A percentile compares a stretch with the other conserved stretches of the same genome.
These are phyloP conservation scores for Drosophila formosana DNA, from an alignment of 2,888 invertebrate genomes.

Conservation along the genomic window DNA sequence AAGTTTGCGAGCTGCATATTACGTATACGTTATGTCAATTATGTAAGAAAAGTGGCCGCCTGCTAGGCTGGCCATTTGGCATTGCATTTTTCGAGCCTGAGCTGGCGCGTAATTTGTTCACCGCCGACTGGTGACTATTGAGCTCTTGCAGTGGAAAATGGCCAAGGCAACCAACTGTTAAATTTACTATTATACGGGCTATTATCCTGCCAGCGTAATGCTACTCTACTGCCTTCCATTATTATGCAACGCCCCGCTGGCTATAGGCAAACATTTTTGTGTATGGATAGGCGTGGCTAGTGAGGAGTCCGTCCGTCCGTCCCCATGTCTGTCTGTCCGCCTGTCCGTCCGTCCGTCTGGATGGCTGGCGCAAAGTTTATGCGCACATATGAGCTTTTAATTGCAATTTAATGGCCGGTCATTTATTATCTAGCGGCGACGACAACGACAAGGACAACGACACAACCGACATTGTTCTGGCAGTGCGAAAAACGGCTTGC, in stretches of 20 bases:
- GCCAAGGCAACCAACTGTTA: constrained; percentile 72
- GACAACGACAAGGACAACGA: constrained; percentile 51
- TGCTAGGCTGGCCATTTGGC: constrained; percentile 44
- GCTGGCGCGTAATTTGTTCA: constrained; percentile 77
- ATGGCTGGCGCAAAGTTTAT: constrained; percentile 71
- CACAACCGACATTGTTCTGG: constrained; percentile 62
- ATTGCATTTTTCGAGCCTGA: constrained; percentile 43
- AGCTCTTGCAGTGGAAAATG: constrained; percentile 47
- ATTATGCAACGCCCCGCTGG: constrained; percentile 61
- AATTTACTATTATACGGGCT: constrained; percentile 80
- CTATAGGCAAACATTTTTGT: constrained; percentile 60
- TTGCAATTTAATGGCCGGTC: constrained; percentile 84
- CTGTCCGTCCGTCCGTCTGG: constrained; percentile 28
- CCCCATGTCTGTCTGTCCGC: constrained; percentile 18
- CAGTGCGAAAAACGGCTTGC: constrained; percentile 46
- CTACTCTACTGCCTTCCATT: constrained; percentile 57
- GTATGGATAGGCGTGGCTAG: constrained; percentile 21
- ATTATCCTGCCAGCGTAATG: constrained; percentile 67
- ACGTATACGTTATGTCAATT: constrained; percentile 77
- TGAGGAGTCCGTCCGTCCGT: constrained; percentile 20
- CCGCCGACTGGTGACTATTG: constrained; percentile 55
- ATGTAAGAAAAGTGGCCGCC: constrained; percentile 73
- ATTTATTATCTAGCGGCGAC: constrained; percentile 83
- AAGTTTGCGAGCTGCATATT: constrained; percentile 54
- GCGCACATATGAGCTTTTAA: constrained; percentile 84